Base-by-base conservation (phyloP, 2,888 invertebrate species). In the Zaprionus bogoriensis region DNA sequence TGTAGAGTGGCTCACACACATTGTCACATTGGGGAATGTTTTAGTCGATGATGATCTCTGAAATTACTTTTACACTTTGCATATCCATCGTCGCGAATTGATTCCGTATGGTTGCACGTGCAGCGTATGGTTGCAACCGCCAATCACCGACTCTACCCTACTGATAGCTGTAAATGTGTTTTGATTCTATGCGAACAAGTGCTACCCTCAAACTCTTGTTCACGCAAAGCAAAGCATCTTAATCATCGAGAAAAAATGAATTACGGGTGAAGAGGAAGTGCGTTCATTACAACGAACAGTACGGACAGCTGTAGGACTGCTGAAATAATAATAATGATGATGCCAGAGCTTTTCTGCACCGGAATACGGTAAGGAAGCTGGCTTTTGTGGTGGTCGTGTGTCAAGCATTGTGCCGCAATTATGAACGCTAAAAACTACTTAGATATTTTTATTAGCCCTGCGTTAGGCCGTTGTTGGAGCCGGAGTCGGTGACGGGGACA, bases 381-480 rank as follows among this genome's bases (percentile, higher is more conserved):
- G 61, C 78, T 80, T 80, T 84, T 81, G 78, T 87, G 80, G 77
- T 78, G 81, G 89, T 83, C 89, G 89, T 88, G 89, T 89, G 89
- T 82, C 89, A 81, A 83, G 78, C 89, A 83, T 76, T 86, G 83
- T 77, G 87, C 81, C 79, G 70, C 87, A 88, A 89, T 89, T 89
- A 88, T 89, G 70, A 79, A 89, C 87, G 89, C 88, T 72, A 72
- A 77, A 69, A 75, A 74, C 81, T 82, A 82, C 83, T 84, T 85
- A 77, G 80, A 84, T 82, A 76, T 80, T 78, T 82, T 84, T 82
- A 83, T 84, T 84, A 82, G 72, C 67, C 51, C 30, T 67, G 30
- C 36, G 36, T 32, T 32, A 62, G 19, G 27, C n/a, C 5, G 10
- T 27, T n/a, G 4, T 20, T 41, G 44, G n/a, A 2, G 9, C 25